Evolutionary conservation across 2,888 invertebrate species (phyloP), one percentile per base, ranked within the genome.

Genomic region (Cephus runcator): DNA sequence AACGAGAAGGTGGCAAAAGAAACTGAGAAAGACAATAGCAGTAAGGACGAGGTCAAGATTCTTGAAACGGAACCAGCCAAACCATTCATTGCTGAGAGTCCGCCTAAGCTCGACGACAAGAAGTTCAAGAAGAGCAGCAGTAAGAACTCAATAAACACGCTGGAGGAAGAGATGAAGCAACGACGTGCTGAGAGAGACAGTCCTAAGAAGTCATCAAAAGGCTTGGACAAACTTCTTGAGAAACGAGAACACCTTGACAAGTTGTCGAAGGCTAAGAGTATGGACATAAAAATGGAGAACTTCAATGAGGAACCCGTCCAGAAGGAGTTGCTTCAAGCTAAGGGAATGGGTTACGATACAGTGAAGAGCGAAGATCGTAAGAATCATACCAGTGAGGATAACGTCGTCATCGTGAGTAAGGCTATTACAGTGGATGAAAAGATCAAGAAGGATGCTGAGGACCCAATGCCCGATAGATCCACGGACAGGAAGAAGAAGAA

Each of bases 181-280:
- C 87, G 91, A 69, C 89, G 91, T 78, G 90, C 90, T 76, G 92
- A 92, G 90, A 91, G 92, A 90, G 93, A 92, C 86, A 92, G 91
- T 84, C 93, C 91, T 90, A 94, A 93, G 92, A 94, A 94, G 89
- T 92, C 93, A 79, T 92, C 93, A 89, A 94, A 93, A 34, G 92
- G 94, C 3, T 87, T 95, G 75, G 94, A 95, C 83, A 93, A 93
- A 83, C 88, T 94, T 73, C 92, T 95, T 73, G 94, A 92, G 81
- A 93, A 92, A 85, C 92, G 92, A 75, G 93, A 93, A 85, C 92
- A 92, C 80, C 90, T 92, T 73, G 91, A 90, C 80, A 91, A 89
- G 80, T 80, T 90, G 34, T 84, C 89, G 77, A 90, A 88, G 77
- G 87, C 85, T 0, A 90, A 88, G 69, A 86, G 82, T 34, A 79